A percentile compares a stretch with the other conserved stretches of the same genome.
Conservation (phyloP, 1,140 invertebrate genomes). For the Macrosteles quadrilineatus region DNA sequence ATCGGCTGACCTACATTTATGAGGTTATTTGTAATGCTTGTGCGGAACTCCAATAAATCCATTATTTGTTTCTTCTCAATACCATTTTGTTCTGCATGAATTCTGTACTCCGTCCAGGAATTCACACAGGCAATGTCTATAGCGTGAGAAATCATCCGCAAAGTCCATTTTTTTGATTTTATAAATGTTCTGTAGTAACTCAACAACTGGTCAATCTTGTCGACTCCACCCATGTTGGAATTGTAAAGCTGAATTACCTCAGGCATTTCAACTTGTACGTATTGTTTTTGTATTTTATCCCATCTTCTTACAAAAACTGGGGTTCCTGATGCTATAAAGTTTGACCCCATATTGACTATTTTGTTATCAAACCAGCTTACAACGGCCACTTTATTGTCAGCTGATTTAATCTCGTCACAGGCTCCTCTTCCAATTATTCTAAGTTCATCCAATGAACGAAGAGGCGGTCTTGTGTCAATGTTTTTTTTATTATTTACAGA, state of each 20-base stretch:
- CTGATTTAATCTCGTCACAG: slow-evolving; percentile 17
- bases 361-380: slow-evolving; percentile 36
- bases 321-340: slow-evolving; percentile 35
- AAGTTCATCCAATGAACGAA: slow-evolving; percentile 28
- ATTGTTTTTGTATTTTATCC: slow-evolving; percentile 45
- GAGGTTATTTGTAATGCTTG: neutral
- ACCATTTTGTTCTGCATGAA: slow-evolving; percentile 28
- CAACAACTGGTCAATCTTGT: slow-evolving; percentile 43
- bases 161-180: slow-evolving; percentile 46
- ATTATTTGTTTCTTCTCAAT: neutral
- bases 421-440: slow-evolving; percentile 28
- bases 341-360: slow-evolving; percentile 34
- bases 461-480: slow-evolving; percentile 22
- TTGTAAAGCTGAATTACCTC: slow-evolving; percentile 49
- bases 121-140: slow-evolving; percentile 43
- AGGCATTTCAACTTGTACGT: slow-evolving; percentile 45
- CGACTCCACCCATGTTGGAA: slow-evolving; percentile 50
- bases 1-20: neutral
- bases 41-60: slow-evolving; percentile 12
- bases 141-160: slow-evolving; percentile 44
- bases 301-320: slow-evolving; percentile 39
- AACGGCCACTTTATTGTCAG: slow-evolving; percentile 32
- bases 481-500: slow-evolving; percentile 6
- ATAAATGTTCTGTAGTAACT: slow-evolving; percentile 42
- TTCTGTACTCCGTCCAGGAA: slow-evolving; percentile 45